These are phyloP conservation scores for Rhagoletis zephyria DNA, from an alignment of 1,140 invertebrate species.

Conservation along the genomic window DNA sequence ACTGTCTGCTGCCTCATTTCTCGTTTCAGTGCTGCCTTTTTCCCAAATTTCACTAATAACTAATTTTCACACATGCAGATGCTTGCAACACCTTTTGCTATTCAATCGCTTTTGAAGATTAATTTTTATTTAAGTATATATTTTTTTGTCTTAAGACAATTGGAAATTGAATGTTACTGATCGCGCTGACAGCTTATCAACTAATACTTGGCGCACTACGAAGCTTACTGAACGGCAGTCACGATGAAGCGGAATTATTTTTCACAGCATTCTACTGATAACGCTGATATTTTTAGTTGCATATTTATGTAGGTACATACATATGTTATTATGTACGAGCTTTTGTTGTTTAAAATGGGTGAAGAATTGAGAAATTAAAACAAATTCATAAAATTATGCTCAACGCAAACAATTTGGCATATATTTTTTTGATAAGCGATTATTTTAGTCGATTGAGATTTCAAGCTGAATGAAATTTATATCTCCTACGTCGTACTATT, in stretches of 20 bases:
- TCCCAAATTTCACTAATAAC: background rate
- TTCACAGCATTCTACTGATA: background rate
- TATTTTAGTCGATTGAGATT: background rate
- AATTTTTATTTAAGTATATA: constrained; percentile 35
- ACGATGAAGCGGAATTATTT: background rate
- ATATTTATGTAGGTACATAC: background rate
- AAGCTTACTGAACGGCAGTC: background rate
- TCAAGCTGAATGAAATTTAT: constrained; percentile 1
- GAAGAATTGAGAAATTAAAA: background rate
- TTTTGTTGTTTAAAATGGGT: background rate
- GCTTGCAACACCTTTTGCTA: constrained; percentile 21
- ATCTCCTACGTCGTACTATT: background rate
- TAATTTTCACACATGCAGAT: background rate
- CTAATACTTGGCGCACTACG: background rate
- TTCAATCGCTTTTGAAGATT: constrained; percentile 10
- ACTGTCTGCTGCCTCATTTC: constrained; percentile 2
- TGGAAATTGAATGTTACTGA: background rate
- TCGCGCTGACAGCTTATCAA: constrained; percentile 1
- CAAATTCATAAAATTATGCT: background rate
- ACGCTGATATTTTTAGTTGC: constrained; percentile 8
- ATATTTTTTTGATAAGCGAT: background rate
- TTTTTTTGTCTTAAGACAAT: constrained; percentile 16
- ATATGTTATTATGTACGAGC: no score
- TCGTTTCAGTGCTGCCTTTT: background rate
- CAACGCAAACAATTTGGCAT: background rate